phyloP scores from a whole-genome alignment of 2,888 invertebrate species.

The Troglohyphantes excavatus region DNA sequence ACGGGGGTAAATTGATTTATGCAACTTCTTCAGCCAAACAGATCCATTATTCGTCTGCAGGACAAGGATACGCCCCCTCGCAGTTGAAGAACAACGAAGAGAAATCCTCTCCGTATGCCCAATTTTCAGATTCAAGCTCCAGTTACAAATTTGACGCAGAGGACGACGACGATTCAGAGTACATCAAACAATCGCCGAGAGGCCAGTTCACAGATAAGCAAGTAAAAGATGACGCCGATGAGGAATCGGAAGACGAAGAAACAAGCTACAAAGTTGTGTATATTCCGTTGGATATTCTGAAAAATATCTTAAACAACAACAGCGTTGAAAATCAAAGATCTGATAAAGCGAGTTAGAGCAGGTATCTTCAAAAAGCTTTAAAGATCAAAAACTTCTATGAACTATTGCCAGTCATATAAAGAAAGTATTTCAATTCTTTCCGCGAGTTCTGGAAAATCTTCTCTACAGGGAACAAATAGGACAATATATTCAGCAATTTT shows the following conservation, averaged over 20 bases:
- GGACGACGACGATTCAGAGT: background rate
- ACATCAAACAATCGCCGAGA: slow-evolving; percentile 26
- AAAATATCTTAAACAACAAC: slow-evolving; percentile 67
- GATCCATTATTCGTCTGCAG: slow-evolving; percentile 37
- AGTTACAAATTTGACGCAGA: background rate
- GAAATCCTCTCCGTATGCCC: slow-evolving; percentile 1
- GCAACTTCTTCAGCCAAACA: slow-evolving; percentile 61
- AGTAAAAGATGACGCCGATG: background rate
- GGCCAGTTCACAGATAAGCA: background rate
- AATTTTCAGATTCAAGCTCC: slow-evolving; percentile 21
- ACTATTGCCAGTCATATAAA: no score
- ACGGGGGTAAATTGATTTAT: slow-evolving; percentile 10
- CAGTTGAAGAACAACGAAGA: slow-evolving; percentile 7
- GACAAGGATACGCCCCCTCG: background rate
- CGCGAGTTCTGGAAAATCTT: no score
- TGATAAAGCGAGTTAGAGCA: slow-evolving; percentile 33
- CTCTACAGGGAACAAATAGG: no score
- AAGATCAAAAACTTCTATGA: no score
- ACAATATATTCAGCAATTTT: no score
- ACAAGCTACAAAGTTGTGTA: slow-evolving; percentile 74
- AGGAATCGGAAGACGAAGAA: slow-evolving; percentile 47
- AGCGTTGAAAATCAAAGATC: slow-evolving; percentile 45
- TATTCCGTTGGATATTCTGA: slow-evolving; percentile 66
- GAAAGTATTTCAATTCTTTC: no score
- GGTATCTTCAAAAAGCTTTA: background rate